Base-by-base conservation (phyloP, 1,140 invertebrate genomes). In the Achroia grisella region DNA sequence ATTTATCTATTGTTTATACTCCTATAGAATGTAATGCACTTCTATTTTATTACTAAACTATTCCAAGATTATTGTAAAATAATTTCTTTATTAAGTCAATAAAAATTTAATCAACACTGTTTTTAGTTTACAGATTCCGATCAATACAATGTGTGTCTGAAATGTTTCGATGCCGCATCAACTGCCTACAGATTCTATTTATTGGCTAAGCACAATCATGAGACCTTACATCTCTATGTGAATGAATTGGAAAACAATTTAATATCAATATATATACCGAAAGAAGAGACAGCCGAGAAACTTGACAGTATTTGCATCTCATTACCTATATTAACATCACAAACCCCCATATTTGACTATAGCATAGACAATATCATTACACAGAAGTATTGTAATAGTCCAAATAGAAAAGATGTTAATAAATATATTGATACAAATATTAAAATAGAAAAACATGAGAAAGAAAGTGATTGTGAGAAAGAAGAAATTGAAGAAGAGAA, bases 161-260 rank as follows among this genome's bases (percentile, higher is more conserved):
- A 69, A n/a, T 84, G 80, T 44, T 78, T 77, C 12, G 47, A 53
- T 8, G 41, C 45, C 4, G 71, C 77, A 10, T 68, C 59, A 15
- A 53, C 59, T 31, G 68, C 76, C 11, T 80, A 77, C 37, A 73
- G 75, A 40, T 84, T 84, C 34, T 72, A 64, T 43, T 48, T 71
- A n/a, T 29, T 58, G 15, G 35, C 62, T 5, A 64, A 65, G 52
- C 46, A 50, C 8, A 75, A 50, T 42, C 45, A 78, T 39, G 62
- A 75, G 39, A 46, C 80, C 1, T 48, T 80, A 0, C 37, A 64
- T 9, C 70, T 52, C 52, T 84, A 80, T 51, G 46, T 69, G 0
- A 48, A 70, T 12, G 54, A 70, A 53, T 30, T 83, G 2, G 36
- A 62, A 11, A 55, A 59, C 13, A 65, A 73, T 33, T 14, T 76